Base-by-base conservation (phyloP, 1,140 invertebrate species). In the Tribolium madens region DNA sequence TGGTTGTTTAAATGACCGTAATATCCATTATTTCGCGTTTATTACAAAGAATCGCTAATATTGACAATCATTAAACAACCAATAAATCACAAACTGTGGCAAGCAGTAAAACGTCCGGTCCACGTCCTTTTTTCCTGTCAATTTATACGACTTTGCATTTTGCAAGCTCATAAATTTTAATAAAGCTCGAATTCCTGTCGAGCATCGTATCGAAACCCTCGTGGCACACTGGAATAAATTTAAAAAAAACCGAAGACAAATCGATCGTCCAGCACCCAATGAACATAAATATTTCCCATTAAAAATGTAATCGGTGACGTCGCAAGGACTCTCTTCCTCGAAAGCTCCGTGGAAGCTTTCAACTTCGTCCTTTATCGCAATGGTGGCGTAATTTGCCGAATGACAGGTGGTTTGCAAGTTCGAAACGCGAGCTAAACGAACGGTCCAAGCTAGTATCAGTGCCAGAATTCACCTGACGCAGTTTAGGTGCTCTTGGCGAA, bases 401-500 rank as follows among this genome's bases (percentile, higher is more conserved):
- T 73, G 71, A 73, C 71, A 73, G 71, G 71, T 73, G 71, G 71
- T 73, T 73, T 17, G 33, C 33, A 73, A 64, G 57, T 64, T 33
- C 26, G 17, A 48, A 72, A 14, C 36, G 21, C 17, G 17, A 57
- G 47, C 48, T 57, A 52, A 72, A 52, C 70, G 47, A 36, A 36
- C 48, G 21, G 57, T 73, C 47, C 71, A 33, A 50, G 48, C 18
- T 46, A 57, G 71, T 57, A 52, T 73, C 71, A 73, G 48, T 73
- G 48, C 50, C 36, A 73, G 71, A 73, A 73, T 57, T 53, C 71
- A 73, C 71, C 48, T 73, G 50, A 36, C 31, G 18, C 21, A 36
- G 71, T 73, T 21, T 57, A 17, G 71, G 71, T 73, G 71, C 33
- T 73, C 48, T 53, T 50, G 13, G 10, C 70, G 36, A 42, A 42